Evolutionary conservation across 1,140 invertebrate species (phyloP).

Genomic region (Whitmania pigra): DNA sequence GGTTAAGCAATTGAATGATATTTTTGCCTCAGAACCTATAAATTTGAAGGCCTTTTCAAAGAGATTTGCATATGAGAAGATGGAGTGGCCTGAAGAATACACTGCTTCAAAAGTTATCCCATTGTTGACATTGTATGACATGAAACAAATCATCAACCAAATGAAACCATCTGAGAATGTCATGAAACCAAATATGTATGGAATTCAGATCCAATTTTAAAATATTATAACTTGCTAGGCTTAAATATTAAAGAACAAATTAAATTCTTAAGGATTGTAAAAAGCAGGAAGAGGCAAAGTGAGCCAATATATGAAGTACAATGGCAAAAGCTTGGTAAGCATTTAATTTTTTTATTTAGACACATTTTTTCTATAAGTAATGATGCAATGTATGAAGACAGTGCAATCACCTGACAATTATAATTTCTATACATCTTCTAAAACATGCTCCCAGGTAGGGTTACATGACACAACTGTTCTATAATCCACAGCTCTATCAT

Average conservation of each 20-base stretch:
- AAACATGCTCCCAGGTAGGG: too few relatives aligned
- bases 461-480: background rate
- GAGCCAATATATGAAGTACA: constrained; percentile 56
- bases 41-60: constrained; percentile 1
- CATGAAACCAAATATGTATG: constrained; percentile 17
- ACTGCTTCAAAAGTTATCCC: constrained; percentile 64
- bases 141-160: constrained; percentile 37
- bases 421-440: too few relatives aligned
- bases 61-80: constrained; percentile 29
- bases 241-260: background rate
- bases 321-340: constrained; percentile 30
- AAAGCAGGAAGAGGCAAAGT: constrained; percentile 51
- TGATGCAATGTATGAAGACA: too few relatives aligned
- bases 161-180: background rate
- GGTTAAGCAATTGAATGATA: background rate
- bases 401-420: background rate
- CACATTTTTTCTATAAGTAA: too few relatives aligned
- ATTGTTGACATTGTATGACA: constrained; percentile 58
- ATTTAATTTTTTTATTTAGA: background rate
- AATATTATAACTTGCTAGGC: constrained; percentile 12
- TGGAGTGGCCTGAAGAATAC: constrained; percentile 59
- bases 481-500: background rate
- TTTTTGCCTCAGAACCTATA: background rate
- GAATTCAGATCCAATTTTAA: constrained; percentile 15
- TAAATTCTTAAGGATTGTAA: constrained; percentile 45